A percentile compares a stretch with the other conserved stretches of the same genome.
These are phyloP conservation scores for Prunella strophiata DNA, from an alignment of 2,797 vertebrate species.

Conservation along the genomic window DNA sequence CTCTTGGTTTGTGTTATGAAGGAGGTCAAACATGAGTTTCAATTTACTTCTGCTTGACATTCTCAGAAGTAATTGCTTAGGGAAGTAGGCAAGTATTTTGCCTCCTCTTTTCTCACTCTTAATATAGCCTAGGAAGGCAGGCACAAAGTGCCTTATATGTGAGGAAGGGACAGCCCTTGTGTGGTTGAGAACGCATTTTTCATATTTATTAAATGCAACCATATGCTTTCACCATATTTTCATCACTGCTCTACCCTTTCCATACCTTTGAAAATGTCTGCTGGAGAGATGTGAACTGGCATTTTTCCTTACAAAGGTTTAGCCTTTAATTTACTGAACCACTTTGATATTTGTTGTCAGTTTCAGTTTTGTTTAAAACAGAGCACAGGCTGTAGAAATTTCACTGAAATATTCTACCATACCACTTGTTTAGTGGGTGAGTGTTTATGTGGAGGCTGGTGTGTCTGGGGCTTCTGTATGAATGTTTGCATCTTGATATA, in stretches of 20 bases:
- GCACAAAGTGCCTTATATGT: background rate
- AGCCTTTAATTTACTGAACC: background rate
- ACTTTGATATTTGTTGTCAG: background rate
- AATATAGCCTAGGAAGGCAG: background rate
- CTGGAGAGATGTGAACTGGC: background rate
- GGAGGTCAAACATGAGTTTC: background rate
- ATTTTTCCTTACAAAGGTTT: background rate
- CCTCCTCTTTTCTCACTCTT: background rate
- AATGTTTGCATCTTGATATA: background rate
- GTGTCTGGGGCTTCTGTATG: background rate
- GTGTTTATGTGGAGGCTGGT: background rate
- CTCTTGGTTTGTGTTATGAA: background rate
- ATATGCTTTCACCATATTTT: background rate
- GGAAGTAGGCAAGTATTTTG: background rate
- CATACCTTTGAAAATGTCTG: background rate
- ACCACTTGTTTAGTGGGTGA: background rate
- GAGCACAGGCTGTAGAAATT: background rate
- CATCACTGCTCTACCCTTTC: background rate
- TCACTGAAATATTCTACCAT: background rate
- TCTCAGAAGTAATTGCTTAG: background rate
- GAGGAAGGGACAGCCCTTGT: background rate
- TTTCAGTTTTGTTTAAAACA: background rate
- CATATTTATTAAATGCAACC: background rate
- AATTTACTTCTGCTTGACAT: background rate
- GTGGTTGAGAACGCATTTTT: background rate